Base-by-base conservation (phyloP, 2,888 invertebrate genomes). In the Caenorhabditis afra region DNA sequence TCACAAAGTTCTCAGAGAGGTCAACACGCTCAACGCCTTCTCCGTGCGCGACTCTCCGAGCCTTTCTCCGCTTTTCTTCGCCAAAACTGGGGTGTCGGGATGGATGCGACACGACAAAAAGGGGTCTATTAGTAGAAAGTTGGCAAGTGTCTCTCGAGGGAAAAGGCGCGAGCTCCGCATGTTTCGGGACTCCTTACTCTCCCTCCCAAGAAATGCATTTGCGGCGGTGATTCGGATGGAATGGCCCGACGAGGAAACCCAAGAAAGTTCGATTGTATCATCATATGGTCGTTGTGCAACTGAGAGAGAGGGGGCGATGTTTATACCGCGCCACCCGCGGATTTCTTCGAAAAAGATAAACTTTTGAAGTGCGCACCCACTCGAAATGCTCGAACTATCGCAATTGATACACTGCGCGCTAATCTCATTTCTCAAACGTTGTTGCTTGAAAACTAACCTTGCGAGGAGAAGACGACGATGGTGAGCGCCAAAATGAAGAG, bases 111-210 rank as follows among this genome's bases (percentile, higher is more conserved):
- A 67, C 50, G 67, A 75, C 75, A 75, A 76, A 76, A 76, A 76
- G 68, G n/a, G 76, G 68, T 76, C 76, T 76, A 76, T 68, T 76
- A 76, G 76, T 76, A 45, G 68, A 61, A 75, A 75, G 75, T 75
- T 75, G 75, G 75, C 75, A 75, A 76, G 76, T 68, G 64, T 76
- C 76, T 76, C 76, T 76, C 76, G 35, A 76, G 76, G 76, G 68
- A 68, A 61, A 64, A 62, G 14, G 11, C 35, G 47, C 39, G 55
- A 37, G 16, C 23, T 37, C 22, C 62, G 49, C 73, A 73, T 73
- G 73, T 65, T 73, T 64, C 55, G 55, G 47, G 55, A 62, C 64
- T 3, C 3, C 29, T n/a, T n/a, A n/a, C n/a, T n/a, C n/a, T n/a
- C 29, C 29, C 29, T 29, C 55, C 45, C 53, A 57, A 57, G 49